Base-by-base conservation (phyloP, 2,888 invertebrate genomes). In the Alentia gelatinosa region DNA sequence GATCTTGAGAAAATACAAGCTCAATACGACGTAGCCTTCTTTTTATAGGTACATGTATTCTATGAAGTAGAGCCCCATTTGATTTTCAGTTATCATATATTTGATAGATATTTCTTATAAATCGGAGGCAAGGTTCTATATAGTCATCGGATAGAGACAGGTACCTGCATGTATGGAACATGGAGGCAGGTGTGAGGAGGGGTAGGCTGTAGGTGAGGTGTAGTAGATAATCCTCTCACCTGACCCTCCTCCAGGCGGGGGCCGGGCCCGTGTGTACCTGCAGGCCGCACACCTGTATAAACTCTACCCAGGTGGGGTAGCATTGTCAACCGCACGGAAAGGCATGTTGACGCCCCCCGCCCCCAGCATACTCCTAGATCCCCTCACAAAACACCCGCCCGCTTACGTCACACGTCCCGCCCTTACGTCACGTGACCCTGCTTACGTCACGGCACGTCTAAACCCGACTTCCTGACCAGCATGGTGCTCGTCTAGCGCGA, bases 251-350 rank as follows among this genome's bases (percentile, higher is more conserved):
- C 47, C 19, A n/a, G 23, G 23, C 56, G 19, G 56, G n/a, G n/a
- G n/a, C 9, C n/a, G 3, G 19, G 19, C 56, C 56, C 3, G 56
- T 4, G 9, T 19, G 23, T 56, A 56, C 56, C 56, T 56, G 56
- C n/a, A n/a, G 56, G 56, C 37, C 19, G 9, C 79, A 37, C 79
- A 79, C 79, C 79, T 79, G 79, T 79, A 79, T 37, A 79, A 79
- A 79, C 79, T 15, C 37, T 12, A 39, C 15, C 12, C 79, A 74
- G 37, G 79, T 39, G 15, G 79, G 79, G 37, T 9, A 39, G 79
- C 37, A 79, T 79, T 79, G 79, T 79, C 79, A 35, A 35, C 35
- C 19, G 79, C 79, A 79, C 79, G 79, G n/a, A 15, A 35, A 4
- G 79, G 37, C 23, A 15, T 79, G 79, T 79, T 37, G 35, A 39